Percentiles rank a stretch among this genome's conserved stretches.
Evolutionary conservation across 2,888 invertebrate genomes (phyloP).

Genomic region (Rhopalosiphum nymphaeae): DNA sequence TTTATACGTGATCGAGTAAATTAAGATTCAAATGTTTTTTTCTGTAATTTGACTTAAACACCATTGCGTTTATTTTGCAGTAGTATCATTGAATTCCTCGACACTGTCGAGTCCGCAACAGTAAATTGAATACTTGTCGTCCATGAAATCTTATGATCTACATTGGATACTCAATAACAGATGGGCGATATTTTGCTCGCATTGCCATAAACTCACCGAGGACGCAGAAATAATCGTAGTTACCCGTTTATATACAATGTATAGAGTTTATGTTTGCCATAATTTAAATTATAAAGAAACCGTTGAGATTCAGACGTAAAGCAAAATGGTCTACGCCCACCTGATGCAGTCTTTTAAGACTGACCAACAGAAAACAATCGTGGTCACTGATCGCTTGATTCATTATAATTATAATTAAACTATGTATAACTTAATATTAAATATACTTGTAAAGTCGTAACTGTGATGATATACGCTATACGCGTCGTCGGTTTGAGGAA

Average conservation of each 20-base stretch:
- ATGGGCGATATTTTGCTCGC: neutral
- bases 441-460: neutral
- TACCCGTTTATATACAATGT: neutral
- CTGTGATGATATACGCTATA: neutral
- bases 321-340: neutral
- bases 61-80: neutral
- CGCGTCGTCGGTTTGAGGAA: neutral
- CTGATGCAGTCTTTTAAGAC: neutral
- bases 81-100: neutral
- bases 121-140: neutral
- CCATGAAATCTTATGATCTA: neutral
- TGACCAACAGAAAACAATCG: neutral
- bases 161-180: neutral
- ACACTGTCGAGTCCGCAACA: neutral
- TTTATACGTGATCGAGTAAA: neutral
- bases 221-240: neutral
- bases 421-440: neutral
- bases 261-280: neutral
- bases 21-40: neutral
- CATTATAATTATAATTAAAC: neutral
- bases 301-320: neutral
- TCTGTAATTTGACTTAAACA: neutral
- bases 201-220: neutral
- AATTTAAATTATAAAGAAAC: too few species aligned
- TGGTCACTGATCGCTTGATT: neutral